Percentiles rank a stretch among this genome's conserved stretches.
Evolutionary conservation across 2,113 vertebrate genomes (phyloP).

Genomic region (Spermophilus dauricus): DNA sequence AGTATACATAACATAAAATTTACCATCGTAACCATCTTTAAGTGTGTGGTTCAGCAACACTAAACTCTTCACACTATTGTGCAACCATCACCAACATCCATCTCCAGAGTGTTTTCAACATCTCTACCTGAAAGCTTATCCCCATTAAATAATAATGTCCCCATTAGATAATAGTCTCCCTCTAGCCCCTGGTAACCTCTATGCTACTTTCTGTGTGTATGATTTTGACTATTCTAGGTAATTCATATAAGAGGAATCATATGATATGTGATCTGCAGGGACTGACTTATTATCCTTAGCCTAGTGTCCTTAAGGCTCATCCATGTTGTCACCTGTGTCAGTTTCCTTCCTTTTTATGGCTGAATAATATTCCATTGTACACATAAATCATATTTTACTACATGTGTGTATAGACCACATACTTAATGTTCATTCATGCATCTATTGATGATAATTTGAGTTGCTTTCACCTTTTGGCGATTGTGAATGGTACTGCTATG

Average conservation of each 20-base stretch:
- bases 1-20: background rate
- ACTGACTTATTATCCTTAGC: background rate
- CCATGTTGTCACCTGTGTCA: background rate
- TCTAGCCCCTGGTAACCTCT: background rate
- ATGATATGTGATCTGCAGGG: background rate
- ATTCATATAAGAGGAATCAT: background rate
- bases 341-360: background rate
- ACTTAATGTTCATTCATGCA: background rate
- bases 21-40: background rate
- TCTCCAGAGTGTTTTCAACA: background rate
- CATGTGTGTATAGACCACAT: background rate
- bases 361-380: background rate
- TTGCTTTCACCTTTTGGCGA: background rate
- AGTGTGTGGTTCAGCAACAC: background rate
- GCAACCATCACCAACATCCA: rapidly evolving
- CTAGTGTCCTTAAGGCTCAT: background rate
- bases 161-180: no score
- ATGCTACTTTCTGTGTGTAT: background rate
- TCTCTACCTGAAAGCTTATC: background rate
- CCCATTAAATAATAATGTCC: background rate
- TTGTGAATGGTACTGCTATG: background rate
- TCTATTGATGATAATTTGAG: no score
- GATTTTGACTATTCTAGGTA: background rate
- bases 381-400: background rate
- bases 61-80: background rate